Base-by-base conservation (phyloP, 1,140 invertebrate species). In the Contarinia nasturtii region DNA sequence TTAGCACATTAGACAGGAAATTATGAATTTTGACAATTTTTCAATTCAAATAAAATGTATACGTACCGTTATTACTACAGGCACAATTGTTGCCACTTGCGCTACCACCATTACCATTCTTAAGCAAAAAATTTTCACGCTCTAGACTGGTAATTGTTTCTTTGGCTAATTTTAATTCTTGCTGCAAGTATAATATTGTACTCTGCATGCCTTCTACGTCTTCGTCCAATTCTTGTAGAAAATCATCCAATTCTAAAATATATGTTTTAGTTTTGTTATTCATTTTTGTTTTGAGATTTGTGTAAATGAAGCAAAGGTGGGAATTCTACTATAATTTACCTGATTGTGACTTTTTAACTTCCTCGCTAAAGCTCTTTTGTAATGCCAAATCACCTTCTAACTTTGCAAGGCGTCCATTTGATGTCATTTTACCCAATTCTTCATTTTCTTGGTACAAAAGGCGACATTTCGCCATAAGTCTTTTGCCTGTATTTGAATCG, bases 141-240 rank as follows among this genome's bases (percentile, higher is more conserved):
- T 64, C 61, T 1, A 63, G 51, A 2, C 45, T 51, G 43, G 57
- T 53, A 34, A 64, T 64, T 42, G 70, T 69, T 48, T 83, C 80
- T 53, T 81, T 77, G 1, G 80, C 70, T 53, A 82, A 82, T 38
- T 84, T 73, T 42, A 96, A 63, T 62, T 96, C 89, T 60, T 91
- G 86, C 59, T 96, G 91, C 45, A 96, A 71, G 65, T 86, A 87
- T 59, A 88, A 79, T 55, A 97, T 93, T 47, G 92, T 96, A 57
- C 87, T 90, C 67, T 96, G 92, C 89, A 98, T 93, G 5, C 91
- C 92, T 66, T 98, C 93, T 12, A 96, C 87, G 65, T 96, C 92
- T 64, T 95, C 92, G 57, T 98, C 93, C 44, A 97, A 65, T 59
- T 97, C 93, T 64, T 91, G 84, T 21, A 98, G 70, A 61, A 96